Conservation (phyloP, 2,113 vertebrate genomes). For the Malurus alboscapulatus region DNA sequence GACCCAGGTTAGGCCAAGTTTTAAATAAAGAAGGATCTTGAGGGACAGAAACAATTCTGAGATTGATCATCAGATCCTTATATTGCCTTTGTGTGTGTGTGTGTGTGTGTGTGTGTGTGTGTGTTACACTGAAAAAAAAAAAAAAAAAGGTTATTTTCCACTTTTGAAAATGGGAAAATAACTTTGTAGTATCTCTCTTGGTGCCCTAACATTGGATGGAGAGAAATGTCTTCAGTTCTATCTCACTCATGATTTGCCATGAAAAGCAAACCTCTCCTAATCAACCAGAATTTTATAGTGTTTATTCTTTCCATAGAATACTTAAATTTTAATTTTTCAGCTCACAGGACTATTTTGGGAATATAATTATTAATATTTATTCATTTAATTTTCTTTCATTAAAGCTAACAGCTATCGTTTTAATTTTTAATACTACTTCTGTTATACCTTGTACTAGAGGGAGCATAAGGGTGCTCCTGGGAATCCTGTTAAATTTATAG, state of each 20-base stretch:
- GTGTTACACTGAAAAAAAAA: background rate
- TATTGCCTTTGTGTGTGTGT: background rate
- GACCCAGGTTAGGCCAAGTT: background rate
- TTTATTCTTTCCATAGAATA: background rate
- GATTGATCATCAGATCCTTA: background rate
- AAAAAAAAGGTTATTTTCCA: background rate
- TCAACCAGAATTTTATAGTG: background rate
- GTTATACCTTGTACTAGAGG: background rate
- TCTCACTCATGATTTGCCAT: background rate
- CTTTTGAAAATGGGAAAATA: background rate
- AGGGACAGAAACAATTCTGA: background rate
- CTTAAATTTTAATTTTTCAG: background rate
- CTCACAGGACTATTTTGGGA: background rate
- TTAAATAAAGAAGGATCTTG: background rate
- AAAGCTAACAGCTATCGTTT: background rate
- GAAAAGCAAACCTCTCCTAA: background rate
- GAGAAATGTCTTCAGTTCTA: background rate
- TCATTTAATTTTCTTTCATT: conserved; percentile 47
- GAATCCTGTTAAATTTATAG: conserved; percentile 18
- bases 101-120: background rate
- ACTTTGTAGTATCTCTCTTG: background rate
- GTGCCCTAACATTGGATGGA: background rate
- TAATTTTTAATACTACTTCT: conserved; percentile 37
- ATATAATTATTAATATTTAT: conserved; percentile 49
- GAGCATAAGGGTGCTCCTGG: background rate